Conservation (phyloP, 2,888 invertebrate species). For the Rotaria sp. region DNA sequence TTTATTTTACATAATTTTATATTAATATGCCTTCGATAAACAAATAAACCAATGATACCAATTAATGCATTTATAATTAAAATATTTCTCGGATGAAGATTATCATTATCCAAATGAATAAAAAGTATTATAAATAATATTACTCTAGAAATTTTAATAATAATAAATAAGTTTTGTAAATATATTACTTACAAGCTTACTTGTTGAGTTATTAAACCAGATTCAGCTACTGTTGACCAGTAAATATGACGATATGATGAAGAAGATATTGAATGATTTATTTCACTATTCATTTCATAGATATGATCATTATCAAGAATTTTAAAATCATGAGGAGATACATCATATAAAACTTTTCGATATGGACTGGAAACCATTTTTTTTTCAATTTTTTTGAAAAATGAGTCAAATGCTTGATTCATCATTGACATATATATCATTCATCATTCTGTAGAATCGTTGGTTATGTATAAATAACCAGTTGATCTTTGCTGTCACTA, state of each 20-base stretch:
- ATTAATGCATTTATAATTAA: conserved; percentile 52
- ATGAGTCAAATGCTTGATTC: not conserved
- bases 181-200: conserved; percentile 34
- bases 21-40: conserved; percentile 34
- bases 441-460: not conserved
- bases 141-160: conserved; percentile 53
- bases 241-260: conserved; percentile 26
- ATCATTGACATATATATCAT: not conserved
- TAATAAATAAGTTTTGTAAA: not conserved
- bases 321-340: not conserved
- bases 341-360: not conserved
- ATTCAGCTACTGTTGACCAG: conserved; percentile 33
- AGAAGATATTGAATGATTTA: not conserved
- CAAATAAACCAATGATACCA: conserved; percentile 57
- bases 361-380: not conserved
- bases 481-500: not conserved
- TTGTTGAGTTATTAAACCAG: conserved; percentile 39
- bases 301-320: not conserved
- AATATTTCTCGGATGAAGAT: conserved; percentile 63
- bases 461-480: not conserved
- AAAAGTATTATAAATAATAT: conserved; percentile 62
- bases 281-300: not conserved
- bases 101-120: conserved; percentile 63
- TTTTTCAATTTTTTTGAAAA: not conserved
- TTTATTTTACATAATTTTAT: conserved; percentile 28